These are phyloP conservation scores for Flabesymbios commensalis DNA, from an alignment of 2,888 invertebrate species.

Conservation along the genomic window DNA sequence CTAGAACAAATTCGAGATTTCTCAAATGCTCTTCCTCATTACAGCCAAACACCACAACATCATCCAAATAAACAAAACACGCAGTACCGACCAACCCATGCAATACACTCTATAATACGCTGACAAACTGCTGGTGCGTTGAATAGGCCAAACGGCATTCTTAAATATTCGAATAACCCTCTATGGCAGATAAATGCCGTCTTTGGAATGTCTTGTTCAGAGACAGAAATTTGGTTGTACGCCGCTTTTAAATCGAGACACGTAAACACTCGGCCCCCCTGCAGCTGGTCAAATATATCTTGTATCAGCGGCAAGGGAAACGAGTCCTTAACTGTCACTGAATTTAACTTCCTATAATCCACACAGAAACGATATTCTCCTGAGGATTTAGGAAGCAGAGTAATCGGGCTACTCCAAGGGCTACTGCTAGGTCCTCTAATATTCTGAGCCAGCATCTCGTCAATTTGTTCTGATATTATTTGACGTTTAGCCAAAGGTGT, in stretches of 20 bases:
- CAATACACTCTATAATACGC: too few relatives aligned
- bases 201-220: not conserved
- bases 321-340: not conserved
- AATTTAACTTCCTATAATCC: conserved; percentile 3
- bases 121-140: not conserved
- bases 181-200: conserved; percentile 1
- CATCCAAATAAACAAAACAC: too few relatives aligned
- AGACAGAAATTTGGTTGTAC: conserved; percentile 1
- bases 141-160: not conserved
- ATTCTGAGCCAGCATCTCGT: too few relatives aligned
- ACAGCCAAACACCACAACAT: too few relatives aligned
- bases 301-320: not conserved
- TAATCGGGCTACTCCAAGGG: too few relatives aligned
- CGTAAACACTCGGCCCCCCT: not conserved
- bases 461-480: too few relatives aligned
- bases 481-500: too few relatives aligned
- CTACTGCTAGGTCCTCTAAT: too few relatives aligned
- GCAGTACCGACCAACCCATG: too few relatives aligned
- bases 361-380: conserved; percentile 7
- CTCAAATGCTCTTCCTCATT: too few relatives aligned
- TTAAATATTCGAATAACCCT: not conserved
- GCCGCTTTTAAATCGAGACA: not conserved
- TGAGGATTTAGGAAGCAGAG: too few relatives aligned
- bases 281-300: not conserved
- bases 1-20: too few relatives aligned